These are phyloP conservation scores for Triplophysa siluroides DNA, from an alignment of 2,113 vertebrate species.

Conservation along the genomic window DNA sequence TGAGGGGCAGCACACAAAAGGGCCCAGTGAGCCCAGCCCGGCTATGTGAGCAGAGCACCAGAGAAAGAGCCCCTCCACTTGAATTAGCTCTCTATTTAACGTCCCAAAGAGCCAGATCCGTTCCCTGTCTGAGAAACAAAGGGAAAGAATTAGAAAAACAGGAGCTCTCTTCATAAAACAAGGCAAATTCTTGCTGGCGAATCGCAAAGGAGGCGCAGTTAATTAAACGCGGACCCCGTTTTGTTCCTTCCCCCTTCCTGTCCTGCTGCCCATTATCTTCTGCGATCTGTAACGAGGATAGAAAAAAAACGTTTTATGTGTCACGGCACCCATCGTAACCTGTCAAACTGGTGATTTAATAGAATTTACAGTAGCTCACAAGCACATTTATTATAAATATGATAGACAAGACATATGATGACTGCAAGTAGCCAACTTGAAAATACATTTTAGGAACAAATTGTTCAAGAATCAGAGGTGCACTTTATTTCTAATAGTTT, in stretches of 20 bases:
- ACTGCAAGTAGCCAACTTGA: background rate
- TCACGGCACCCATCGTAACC: slow-evolving; percentile 20
- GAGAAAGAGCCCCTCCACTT: slow-evolving; percentile 85
- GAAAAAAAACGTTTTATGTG: background rate
- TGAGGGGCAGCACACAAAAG: slow-evolving; percentile 81
- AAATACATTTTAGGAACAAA: slow-evolving; percentile 8
- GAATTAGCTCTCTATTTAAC: slow-evolving; percentile 93
- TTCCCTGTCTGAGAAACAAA: slow-evolving; percentile 87
- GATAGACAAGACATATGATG: background rate
- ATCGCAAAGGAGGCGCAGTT: slow-evolving; percentile 86
- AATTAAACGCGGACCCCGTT: slow-evolving; percentile 86
- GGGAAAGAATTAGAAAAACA: slow-evolving; percentile 89
- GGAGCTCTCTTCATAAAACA: slow-evolving; percentile 90
- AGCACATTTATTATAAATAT: background rate
- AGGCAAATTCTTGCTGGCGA: slow-evolving; percentile 86
- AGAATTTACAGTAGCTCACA: background rate
- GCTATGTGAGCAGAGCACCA: slow-evolving; percentile 82
- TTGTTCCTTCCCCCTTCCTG: slow-evolving; percentile 64
- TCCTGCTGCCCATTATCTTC: slow-evolving; percentile 39
- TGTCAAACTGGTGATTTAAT: background rate
- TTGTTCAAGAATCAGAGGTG: background rate
- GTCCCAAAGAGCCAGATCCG: slow-evolving; percentile 89
- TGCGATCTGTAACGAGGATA: slow-evolving; percentile 24
- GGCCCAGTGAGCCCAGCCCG: slow-evolving; percentile 84
- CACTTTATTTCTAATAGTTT: slow-evolving; percentile 21